Percentiles rank a stretch among this genome's conserved stretches.
Evolutionary conservation across 2,797 vertebrate species (phyloP).

Genomic region (Columba guinea): DNA sequence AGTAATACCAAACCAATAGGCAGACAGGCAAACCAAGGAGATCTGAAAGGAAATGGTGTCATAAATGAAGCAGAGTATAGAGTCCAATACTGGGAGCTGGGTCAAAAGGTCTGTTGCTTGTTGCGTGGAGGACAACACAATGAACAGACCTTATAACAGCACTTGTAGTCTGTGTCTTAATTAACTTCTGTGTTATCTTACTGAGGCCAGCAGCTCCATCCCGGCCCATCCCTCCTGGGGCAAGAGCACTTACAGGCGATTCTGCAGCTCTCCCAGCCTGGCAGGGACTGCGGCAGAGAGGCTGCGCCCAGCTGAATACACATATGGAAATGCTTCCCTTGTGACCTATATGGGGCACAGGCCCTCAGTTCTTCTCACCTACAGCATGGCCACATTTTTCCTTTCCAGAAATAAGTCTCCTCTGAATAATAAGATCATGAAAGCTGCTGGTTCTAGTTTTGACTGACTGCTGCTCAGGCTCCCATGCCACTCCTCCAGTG

Average conservation of each 20-base stretch:
- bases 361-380: background rate
- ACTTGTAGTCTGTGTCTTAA: background rate
- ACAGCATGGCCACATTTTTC: background rate
- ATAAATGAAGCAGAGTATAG: background rate
- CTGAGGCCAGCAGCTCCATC: fast-evolving
- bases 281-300: background rate
- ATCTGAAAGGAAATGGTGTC: background rate
- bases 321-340: background rate
- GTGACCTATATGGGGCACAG: background rate
- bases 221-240: background rate
- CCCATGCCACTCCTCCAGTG: background rate
- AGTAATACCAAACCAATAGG: background rate
- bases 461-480: background rate
- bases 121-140: background rate
- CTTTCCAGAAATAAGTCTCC: background rate
- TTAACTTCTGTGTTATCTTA: background rate
- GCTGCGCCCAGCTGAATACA: background rate
- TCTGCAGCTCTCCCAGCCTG: background rate
- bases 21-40: background rate
- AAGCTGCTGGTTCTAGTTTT: background rate
- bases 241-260: background rate
- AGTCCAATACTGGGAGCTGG: background rate
- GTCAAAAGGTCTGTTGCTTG: background rate
- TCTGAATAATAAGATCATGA: background rate
- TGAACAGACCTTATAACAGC: background rate